phyloP scores from a whole-genome alignment of 2,888 invertebrate species.

The Gymnosoma rotundatum region DNA sequence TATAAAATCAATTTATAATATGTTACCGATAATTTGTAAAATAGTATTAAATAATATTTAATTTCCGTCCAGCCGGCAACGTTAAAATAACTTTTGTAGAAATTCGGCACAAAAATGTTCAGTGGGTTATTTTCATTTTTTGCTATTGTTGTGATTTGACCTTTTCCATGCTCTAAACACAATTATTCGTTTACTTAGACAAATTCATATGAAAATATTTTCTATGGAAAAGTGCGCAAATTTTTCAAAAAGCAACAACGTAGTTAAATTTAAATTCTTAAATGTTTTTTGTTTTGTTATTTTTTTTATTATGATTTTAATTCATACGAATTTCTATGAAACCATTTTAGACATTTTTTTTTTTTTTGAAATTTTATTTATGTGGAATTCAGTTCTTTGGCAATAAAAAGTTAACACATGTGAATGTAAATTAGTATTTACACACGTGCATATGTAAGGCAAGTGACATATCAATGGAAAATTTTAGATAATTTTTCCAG shows the following conservation, averaged over 20 bases:
- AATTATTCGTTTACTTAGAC: neutral
- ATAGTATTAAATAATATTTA: too few relatives aligned
- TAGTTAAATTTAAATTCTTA: constrained; percentile 54
- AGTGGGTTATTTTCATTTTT: neutral
- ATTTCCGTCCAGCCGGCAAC: too few relatives aligned
- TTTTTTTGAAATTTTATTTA: constrained; percentile 27
- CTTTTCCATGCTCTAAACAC: constrained; percentile 63
- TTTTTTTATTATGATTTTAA: constrained; percentile 28
- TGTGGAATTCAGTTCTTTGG: constrained; percentile 18
- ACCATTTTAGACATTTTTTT: constrained; percentile 41
- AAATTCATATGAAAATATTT: constrained; percentile 44
- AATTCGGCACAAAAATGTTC: too few relatives aligned
- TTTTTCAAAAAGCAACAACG: constrained; percentile 25
- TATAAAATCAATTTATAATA: too few relatives aligned
- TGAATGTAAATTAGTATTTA: neutral
- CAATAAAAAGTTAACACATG: constrained; percentile 1
- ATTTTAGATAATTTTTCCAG: too few relatives aligned
- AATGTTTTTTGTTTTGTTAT: constrained; percentile 2
- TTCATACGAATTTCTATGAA: constrained; percentile 57
- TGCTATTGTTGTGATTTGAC: constrained; percentile 36
- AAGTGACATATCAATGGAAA: too few relatives aligned
- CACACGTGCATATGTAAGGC: too few relatives aligned
- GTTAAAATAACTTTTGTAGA: too few relatives aligned
- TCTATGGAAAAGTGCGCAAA: constrained; percentile 70
- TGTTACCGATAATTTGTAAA: too few relatives aligned